Evolutionary conservation across 2,113 vertebrate genomes (phyloP).

Genomic region (Nothobranchius kuhntae): DNA sequence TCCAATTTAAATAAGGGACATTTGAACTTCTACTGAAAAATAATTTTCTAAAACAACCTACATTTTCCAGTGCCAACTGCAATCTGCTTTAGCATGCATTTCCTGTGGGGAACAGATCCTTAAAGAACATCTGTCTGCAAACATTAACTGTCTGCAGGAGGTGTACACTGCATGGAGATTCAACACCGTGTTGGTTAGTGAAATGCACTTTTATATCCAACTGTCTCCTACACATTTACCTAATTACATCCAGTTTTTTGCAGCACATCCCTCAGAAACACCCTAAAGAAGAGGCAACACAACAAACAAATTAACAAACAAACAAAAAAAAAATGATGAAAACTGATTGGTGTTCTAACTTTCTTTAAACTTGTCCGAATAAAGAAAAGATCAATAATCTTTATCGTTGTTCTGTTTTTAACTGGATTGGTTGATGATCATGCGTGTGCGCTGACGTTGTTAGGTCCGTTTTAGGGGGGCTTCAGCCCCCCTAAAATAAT

Average conservation of each 20-base stretch:
- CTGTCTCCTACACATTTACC: constrained; percentile 57
- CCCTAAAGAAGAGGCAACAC: constrained; percentile 62
- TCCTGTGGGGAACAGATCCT: constrained; percentile 11
- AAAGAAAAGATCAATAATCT: not conserved
- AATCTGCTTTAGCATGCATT: no score
- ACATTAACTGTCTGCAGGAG: constrained; percentile 52
- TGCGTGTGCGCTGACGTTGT: no score
- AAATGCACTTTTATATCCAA: constrained; percentile 57
- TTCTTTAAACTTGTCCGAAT: no score
- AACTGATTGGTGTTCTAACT: no score
- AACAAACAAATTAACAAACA: no score
- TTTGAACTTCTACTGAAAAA: no score
- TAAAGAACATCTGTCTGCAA: constrained; percentile 59
- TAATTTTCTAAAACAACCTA: no score
- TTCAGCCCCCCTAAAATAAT: no score
- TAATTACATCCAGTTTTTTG: constrained; percentile 70
- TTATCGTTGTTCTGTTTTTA: no score
- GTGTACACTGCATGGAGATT: constrained; percentile 26
- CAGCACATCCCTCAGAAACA: constrained; percentile 48
- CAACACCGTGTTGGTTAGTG: constrained; percentile 31
- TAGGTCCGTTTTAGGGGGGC: no score
- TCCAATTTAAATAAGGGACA: not conserved
- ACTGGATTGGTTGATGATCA: not conserved
- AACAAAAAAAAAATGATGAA: no score
- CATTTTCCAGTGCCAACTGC: no score